Conservation (phyloP, 2,888 invertebrate species). For the Xestia sexstrigata region DNA sequence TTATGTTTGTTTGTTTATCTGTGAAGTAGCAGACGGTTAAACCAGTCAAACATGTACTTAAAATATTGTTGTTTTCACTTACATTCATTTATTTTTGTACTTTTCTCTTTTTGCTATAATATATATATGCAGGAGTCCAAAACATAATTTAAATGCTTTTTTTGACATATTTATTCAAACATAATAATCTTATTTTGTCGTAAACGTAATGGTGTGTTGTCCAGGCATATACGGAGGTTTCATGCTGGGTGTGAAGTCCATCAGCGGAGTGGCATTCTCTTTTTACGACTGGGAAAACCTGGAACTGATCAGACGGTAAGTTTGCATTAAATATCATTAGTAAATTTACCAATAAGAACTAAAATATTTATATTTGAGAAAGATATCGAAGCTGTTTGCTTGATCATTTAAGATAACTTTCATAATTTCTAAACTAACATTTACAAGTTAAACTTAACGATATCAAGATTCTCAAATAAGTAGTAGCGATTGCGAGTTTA, state of each 20-base stretch:
- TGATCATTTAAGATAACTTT: background rate
- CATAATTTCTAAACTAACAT: background rate
- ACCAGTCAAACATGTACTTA: background rate
- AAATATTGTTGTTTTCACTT: background rate
- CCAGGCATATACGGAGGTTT: constrained; percentile 97
- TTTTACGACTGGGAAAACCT: constrained; percentile 99
- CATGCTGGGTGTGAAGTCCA: constrained; percentile 97
- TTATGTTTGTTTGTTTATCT: background rate
- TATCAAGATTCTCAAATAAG: background rate
- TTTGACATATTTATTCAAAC: background rate
- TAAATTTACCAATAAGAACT: background rate
- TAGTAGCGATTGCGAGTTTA: constrained; percentile 9
- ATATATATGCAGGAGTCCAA: background rate
- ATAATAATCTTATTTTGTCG: background rate
- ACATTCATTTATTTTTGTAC: background rate
- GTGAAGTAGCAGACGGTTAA: background rate
- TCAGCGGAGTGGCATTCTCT: constrained; percentile 97
- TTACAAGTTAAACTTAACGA: background rate
- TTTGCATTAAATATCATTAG: background rate
- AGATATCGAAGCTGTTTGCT: background rate
- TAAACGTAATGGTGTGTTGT: constrained; percentile 39
- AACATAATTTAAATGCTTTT: background rate
- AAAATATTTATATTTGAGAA: background rate
- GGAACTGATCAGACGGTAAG: constrained; percentile 94
- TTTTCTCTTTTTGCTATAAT: background rate